A percentile compares a stretch with the other conserved stretches of the same genome.
Conservation (phyloP, 2,888 invertebrate genomes). For the Pinctada fucata region DNA sequence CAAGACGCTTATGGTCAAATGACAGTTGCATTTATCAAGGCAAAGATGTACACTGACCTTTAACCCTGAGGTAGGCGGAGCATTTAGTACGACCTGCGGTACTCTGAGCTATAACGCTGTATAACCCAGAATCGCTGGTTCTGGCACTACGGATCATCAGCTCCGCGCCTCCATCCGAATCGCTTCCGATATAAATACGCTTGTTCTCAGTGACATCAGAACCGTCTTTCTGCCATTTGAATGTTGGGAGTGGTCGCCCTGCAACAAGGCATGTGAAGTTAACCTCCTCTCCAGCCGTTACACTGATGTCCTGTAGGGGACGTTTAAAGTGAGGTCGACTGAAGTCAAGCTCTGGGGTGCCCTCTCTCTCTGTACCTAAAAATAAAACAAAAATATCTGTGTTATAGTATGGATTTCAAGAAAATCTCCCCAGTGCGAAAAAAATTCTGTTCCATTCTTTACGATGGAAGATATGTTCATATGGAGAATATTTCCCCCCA, state of each 20-base stretch:
- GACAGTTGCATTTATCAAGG: background rate
- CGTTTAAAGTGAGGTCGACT: constrained; percentile 66
- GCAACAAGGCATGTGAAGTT: constrained; percentile 69
- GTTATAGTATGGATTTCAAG: too few relatives aligned
- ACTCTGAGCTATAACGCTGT: constrained; percentile 93
- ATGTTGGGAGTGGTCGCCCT: constrained; percentile 72
- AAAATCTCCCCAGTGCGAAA: too few relatives aligned
- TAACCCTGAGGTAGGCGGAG: constrained; percentile 69
- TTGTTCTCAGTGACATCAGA: constrained; percentile 57
- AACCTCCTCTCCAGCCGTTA: constrained; percentile 71
- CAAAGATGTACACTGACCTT: constrained; percentile 55
- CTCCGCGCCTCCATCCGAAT: constrained; percentile 88
- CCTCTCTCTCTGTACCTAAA: constrained; percentile 58
- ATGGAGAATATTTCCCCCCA: too few relatives aligned
- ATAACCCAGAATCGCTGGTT: constrained; percentile 88
- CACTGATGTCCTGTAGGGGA: constrained; percentile 66
- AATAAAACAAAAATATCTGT: background rate
- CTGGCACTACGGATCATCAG: constrained; percentile 90
- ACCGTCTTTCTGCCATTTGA: constrained; percentile 74
- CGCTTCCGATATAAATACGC: constrained; percentile 89
- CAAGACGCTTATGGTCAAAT: too few relatives aligned
- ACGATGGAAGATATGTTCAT: too few relatives aligned
- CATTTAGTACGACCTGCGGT: constrained; percentile 86
- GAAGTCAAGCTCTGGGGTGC: constrained; percentile 52
- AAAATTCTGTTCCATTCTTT: too few relatives aligned